Base-by-base conservation (phyloP, 2,113 vertebrate genomes). In the Gracilinanus agilis region DNA sequence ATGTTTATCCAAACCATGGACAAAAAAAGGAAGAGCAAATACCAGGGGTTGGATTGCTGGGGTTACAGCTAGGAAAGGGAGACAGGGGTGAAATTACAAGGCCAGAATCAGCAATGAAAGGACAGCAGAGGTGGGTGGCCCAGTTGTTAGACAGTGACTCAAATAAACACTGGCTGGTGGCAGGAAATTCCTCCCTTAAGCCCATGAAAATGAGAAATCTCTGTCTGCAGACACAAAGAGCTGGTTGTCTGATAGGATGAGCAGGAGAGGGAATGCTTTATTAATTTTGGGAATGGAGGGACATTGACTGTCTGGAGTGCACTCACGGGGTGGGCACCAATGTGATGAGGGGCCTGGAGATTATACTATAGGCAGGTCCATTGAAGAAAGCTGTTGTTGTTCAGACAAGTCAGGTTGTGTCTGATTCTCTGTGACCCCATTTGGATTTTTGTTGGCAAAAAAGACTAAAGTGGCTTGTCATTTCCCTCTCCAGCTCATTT, bases 21-120 rank as follows among this genome's bases (percentile, higher is more conserved):
- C 67, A 40, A 83, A 83, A 27, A 83, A 83, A 83, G 67, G n/a
- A 83, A 83, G 67, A 83, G 67, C n/a, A 83, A 83, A 83, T 83
- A 8, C 67, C 67, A 83, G 6, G 16, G 16, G 19, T 83, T 83
- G n/a, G 19, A 23, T 40, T 40, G 67, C 40, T 40, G 19, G 67
- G 40, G 67, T 83, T 40, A 40, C 16, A 83, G 67, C 40, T 40
- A 40, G n/a, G n/a, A 83, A 83, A 40, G 67, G 67, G 40, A 83
- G n/a, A 21, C 6, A n/a, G 34, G 29, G n/a, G 67, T 40, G n/a
- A 19, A n/a, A 40, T 40, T 23, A 83, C 67, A 40, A 83, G 19
- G 23, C 6, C 67, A 83, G n/a, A 83, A 40, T 83, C 19, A 83
- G 67, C 6, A 21, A 5, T 40, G 19, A 40, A 75, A 83, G 67